phyloP scores from a whole-genome alignment of 2,797 vertebrate genomes.

The Pipistrellus nathusii region DNA sequence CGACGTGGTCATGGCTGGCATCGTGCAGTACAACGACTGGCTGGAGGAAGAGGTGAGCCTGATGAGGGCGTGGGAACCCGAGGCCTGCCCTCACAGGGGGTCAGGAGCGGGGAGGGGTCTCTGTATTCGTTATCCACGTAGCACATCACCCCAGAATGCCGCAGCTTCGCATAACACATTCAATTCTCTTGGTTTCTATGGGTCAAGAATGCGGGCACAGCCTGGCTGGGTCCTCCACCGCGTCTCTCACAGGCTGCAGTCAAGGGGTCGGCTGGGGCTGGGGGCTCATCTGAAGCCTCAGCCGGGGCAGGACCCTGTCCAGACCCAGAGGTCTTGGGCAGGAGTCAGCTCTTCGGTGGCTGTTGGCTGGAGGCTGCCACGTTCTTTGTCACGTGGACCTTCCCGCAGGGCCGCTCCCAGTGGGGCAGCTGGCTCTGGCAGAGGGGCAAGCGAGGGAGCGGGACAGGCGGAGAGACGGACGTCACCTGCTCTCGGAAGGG shows the following conservation, averaged over 20 bases:
- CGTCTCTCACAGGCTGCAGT: fast-evolving
- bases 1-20: slow-evolving; percentile 97
- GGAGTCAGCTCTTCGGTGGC: background rate
- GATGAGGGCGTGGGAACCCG: fast-evolving
- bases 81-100: fast-evolving
- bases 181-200: fast-evolving
- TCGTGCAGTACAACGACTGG: slow-evolving; percentile 99
- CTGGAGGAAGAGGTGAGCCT: slow-evolving; percentile 95
- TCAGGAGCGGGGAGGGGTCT: fast-evolving
- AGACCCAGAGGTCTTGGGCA: background rate
- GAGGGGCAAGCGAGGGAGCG: background rate
- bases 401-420: fast-evolving
- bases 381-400: background rate
- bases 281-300: background rate
- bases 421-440: background rate
- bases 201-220: background rate
- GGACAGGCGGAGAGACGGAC: fast-evolving
- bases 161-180: background rate
- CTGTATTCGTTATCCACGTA: fast-evolving
- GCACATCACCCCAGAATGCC: background rate
- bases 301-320: fast-evolving
- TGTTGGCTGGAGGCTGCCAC: background rate
- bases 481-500: background rate
- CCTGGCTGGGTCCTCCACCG: background rate
- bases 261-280: fast-evolving